Conservation (phyloP, 1,140 invertebrate genomes). For the Aphaenogaster ashmeadi region DNA sequence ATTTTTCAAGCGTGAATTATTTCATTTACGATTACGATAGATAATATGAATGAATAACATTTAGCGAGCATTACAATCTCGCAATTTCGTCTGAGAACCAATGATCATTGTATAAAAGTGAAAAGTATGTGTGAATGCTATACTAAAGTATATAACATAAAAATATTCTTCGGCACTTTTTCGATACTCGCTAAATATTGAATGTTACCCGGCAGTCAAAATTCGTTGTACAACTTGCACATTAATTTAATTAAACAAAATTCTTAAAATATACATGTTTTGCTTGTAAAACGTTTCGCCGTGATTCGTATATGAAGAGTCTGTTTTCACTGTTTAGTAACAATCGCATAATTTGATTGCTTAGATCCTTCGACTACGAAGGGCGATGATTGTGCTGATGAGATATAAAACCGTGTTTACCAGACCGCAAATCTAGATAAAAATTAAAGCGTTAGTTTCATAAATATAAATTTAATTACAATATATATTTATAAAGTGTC, state of each 20-base stretch:
- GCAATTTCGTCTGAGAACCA: neutral
- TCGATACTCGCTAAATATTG: neutral
- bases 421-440: conserved; percentile 91
- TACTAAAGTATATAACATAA: conserved; percentile 6
- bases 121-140: conserved; percentile 2
- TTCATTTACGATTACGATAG: neutral
- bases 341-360: neutral
- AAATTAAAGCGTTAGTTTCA: conserved; percentile 62
- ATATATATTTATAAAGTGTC: neutral
- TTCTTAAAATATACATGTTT: conserved; percentile 4
- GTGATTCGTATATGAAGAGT: neutral
- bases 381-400: conserved; percentile 91
- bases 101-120: neutral
- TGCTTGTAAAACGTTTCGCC: neutral
- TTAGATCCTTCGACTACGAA: conserved; percentile 90
- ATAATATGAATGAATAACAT: neutral
- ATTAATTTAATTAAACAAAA: conserved; percentile 4
- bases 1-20: neutral
- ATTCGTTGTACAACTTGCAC: neutral
- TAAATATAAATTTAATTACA: conserved; percentile 55
- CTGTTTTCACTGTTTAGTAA: neutral
- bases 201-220: neutral
- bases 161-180: neutral
- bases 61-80: neutral
- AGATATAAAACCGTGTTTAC: conserved; percentile 91